phyloP scores from a whole-genome alignment of 2,113 vertebrate genomes.

The Syngnathoides biaculeatus region DNA sequence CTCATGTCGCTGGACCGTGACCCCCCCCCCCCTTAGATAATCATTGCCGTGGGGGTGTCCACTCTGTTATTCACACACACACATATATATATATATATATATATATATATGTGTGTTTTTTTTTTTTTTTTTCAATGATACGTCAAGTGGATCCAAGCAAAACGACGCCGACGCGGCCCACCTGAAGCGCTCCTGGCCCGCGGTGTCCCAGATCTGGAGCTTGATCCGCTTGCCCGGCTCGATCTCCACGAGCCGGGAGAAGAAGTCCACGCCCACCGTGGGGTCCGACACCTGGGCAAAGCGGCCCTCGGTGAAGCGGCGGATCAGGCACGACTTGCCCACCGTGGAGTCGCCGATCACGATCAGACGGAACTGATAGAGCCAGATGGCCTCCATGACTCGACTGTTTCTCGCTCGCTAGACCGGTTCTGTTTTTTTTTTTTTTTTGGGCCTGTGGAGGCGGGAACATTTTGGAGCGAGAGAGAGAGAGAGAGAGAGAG shows the following conservation, averaged over 20 bases:
- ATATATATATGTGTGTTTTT: no score
- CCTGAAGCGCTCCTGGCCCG: slow-evolving; percentile 91
- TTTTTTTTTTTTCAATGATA: no score
- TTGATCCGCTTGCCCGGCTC: slow-evolving; percentile 96
- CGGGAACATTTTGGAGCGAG: background rate
- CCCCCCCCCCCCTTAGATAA: background rate
- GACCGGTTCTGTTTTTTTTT: background rate
- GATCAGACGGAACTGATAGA: slow-evolving; percentile 96
- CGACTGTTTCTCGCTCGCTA: background rate
- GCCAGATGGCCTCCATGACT: slow-evolving; percentile 95
- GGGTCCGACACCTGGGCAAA: slow-evolving; percentile 96
- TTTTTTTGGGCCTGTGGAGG: background rate
- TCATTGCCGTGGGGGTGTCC: no score
- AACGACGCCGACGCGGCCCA: slow-evolving; percentile 31
- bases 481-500: background rate
- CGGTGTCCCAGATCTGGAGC: slow-evolving; percentile 92
- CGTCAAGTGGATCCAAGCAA: background rate
- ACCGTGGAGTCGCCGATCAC: slow-evolving; percentile 97
- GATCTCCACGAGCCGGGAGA: slow-evolving; percentile 95
- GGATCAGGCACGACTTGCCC: slow-evolving; percentile 94
- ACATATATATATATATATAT: no score
- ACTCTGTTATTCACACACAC: no score
- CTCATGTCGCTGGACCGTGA: background rate
- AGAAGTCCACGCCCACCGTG: slow-evolving; percentile 96
- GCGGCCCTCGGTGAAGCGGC: slow-evolving; percentile 92